Evolutionary conservation across 2,888 invertebrate species (phyloP).

Genomic region (Andrena chrysosceles): DNA sequence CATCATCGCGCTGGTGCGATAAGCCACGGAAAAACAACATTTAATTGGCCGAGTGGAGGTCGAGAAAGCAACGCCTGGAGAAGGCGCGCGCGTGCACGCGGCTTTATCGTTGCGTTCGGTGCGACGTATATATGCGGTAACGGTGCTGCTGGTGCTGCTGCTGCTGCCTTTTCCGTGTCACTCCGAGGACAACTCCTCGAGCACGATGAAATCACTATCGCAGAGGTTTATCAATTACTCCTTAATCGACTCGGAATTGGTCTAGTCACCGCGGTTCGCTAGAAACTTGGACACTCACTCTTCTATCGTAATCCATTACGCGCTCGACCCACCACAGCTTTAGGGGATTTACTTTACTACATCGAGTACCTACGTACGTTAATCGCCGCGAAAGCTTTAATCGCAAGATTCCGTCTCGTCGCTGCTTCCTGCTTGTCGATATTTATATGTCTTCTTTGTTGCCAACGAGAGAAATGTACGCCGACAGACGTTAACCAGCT

Average conservation of each 20-base stretch:
- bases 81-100: slow-evolving; percentile 25
- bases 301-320: not conserved
- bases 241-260: not conserved
- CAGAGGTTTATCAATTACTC: not conserved
- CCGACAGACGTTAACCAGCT: slow-evolving; percentile 1
- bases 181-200: not conserved
- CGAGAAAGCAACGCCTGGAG: slow-evolving; percentile 41
- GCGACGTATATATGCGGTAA: not conserved
- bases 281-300: not conserved
- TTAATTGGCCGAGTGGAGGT: not conserved
- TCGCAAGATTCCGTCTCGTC: slow-evolving; percentile 10
- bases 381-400: not conserved
- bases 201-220: not conserved
- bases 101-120: slow-evolving; percentile 48
- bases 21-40: slow-evolving; percentile 34
- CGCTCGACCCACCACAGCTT: not conserved
- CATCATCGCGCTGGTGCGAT: slow-evolving; percentile 18
- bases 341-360: not conserved
- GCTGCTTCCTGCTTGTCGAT: slow-evolving; percentile 66
- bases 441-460: slow-evolving; percentile 39
- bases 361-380: not conserved
- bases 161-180: not conserved
- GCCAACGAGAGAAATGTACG: slow-evolving; percentile 11
- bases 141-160: not conserved
- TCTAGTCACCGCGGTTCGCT: not conserved